Evolutionary conservation across 2,797 vertebrate species (phyloP), one percentile per base, ranked within the genome.

Genomic region (Sarcophilus harrisii): DNA sequence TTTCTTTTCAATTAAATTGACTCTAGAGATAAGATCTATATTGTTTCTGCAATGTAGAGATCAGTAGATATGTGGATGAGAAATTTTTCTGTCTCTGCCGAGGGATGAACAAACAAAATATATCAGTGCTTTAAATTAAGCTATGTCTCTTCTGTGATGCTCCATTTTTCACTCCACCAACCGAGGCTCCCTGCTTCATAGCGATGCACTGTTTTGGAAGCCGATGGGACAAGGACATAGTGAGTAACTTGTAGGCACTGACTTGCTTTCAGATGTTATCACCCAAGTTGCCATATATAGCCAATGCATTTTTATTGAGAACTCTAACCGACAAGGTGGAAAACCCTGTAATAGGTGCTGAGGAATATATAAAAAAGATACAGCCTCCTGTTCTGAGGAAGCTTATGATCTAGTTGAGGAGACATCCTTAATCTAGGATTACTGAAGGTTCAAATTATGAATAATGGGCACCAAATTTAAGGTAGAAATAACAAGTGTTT

Each of bases 1-100:
- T 97, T 97, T 96, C 96, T 96, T 95, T 97, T 96, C 97, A 96
- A 98, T 98, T 98, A 98, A 97, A 95, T 91, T 92, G 92, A 66
- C 92, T 52, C 52, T 95, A 93, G 93, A 93, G 97, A 97, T 96
- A 96, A 95, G 95, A 97, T 92, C 91, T 97, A 57, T 97, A 32
- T 94, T 97, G 92, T 97, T 98, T 97, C 95, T 97, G 8, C 45
- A 95, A 49, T 93, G 60, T 91, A 96, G 96, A 94, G 97, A 95
- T 96, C 58, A 95, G 95, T 94, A 96, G 97, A 92, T 32, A 97
- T 73, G 30, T 27, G 87, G 57, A 96, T 96, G 96, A 98, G 97
- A 95, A 96, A 96, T 96, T 96, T 96, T 92, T 96, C 58, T 58
- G 90, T 90, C 9, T 30, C 30, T 94, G 58, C 95, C 94, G 93